Evolutionary conservation across 2,113 vertebrate species (phyloP), one percentile per base, ranked within the genome.

Genomic region (Euleptes europaea): DNA sequence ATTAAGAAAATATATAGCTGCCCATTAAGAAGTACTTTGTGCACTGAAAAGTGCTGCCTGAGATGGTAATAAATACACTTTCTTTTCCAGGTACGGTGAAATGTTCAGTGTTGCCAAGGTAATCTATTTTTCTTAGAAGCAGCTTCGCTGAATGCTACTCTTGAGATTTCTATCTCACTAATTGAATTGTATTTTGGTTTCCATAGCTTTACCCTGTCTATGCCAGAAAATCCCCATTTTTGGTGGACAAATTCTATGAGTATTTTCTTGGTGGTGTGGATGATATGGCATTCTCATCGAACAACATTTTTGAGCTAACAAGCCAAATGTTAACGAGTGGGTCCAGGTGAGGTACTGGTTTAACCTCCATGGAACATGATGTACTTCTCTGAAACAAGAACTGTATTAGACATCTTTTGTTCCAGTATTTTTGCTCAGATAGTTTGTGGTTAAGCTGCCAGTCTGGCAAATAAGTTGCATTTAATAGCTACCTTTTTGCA

Each of bases 181-280:
- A 70, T 15, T 13, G 23, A 42, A 35, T 51, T 42, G 26, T 42
- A 38, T 10, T 82, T 78, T 78, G 14, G 84, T 76, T 81, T 73
- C 88, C 60, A 79, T 26, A 97, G 97, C 95, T 97, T 66, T 97
- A 96, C 51, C 91, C 96, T 51, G 82, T 90, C 2, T 97, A 91
- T 66, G 95, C 96, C 71, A 83, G 67, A 5, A 97, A 96, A 88
- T 97, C 96, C 19, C 93, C 97, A 0, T 97, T 97, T 91, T 82
- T 97, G 90, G 95, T 97, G 89, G 96, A 97, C 44, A 96, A 95
- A 42, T 97, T 97, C 91, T 92, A 97, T 1, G 96, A 97, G 8
- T 97, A 97, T 91, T 97, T 97, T 88, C 95, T 97, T 0, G 97
- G 97, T 82, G 97, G 97, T 44, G 89, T 97, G 78, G 96, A 97